Conservation (phyloP, 92 coral and sea anemone species). For the Plumapathes pennacea region DNA sequence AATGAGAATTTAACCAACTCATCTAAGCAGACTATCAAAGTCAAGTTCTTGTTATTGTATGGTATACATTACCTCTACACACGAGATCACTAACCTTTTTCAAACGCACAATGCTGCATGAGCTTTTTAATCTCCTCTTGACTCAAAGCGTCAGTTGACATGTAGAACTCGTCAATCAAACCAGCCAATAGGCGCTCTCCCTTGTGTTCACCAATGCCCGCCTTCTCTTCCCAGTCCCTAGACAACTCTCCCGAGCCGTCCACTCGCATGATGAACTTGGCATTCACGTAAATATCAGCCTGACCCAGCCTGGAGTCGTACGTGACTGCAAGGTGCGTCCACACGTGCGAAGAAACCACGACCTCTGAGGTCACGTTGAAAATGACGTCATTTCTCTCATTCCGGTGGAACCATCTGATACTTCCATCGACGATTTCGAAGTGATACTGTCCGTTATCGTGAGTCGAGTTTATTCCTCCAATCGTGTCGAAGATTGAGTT, state of each 20-base stretch:
- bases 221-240: constrained; percentile 94
- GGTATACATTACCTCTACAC: no score
- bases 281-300: constrained; percentile 90
- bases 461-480: constrained; percentile 82
- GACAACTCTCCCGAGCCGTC: constrained; percentile 84
- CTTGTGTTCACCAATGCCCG: constrained; percentile 92
- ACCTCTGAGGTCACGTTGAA: constrained; percentile 85
- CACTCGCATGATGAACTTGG: constrained; percentile 81
- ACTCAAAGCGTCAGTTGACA: constrained; percentile 83
- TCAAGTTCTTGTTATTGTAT: no score
- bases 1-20: no score
- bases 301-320: constrained; percentile 76
- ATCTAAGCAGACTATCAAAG: no score
- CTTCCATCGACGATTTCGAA: constrained; percentile 71
- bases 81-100: constrained; percentile 93
- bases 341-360: constrained; percentile 61
- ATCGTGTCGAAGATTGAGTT: constrained; percentile 88
- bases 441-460: constrained; percentile 77
- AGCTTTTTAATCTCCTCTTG: constrained; percentile 86
- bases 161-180: constrained; percentile 82
- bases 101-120: constrained; percentile 91
- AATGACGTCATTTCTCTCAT: constrained; percentile 66
- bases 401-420: constrained; percentile 89
- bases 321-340: constrained; percentile 93
- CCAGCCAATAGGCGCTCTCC: constrained; percentile 71